Evolutionary conservation across 2,888 invertebrate species (phyloP), one percentile per base, ranked within the genome.

Genomic region (Sinotaia quadrata): DNA sequence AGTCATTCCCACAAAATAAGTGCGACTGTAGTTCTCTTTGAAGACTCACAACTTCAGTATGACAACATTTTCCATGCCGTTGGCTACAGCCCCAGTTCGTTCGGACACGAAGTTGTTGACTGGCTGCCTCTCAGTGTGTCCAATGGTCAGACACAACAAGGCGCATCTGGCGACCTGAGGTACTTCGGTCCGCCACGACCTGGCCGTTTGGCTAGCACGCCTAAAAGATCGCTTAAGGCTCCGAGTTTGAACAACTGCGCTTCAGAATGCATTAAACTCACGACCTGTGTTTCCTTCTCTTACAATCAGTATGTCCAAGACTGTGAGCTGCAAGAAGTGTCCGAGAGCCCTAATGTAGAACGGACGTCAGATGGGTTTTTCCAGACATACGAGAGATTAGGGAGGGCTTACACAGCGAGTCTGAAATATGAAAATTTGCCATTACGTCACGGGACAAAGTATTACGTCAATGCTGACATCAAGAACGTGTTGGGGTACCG

Each of bases 21-120:
- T 29, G 81, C 76, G 0, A 75, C 74, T n/a, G 74, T 81, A 2
- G 59, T 81, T 2, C 75, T 75, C 8, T 75, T 78, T 63, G 83
- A 83, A 62, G 82, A 83, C 69, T 79, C 79, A 31, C 71, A 72
- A 1, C 67, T 83, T n/a, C 58, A 67, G 7, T 68, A 70, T 8
- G 65, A 56, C 10, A 68, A 73, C n/a, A 61, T 49, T 15, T 54
- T 57, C 41, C 71, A 75, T 36, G 76, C 77, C 8, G 72, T 82
- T 21, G 81, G 81, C 0, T 77, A 68, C 66, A 76, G 75, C 57
- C 78, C 76, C 2, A 79, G 81, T 3, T 65, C 74, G 52, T 74
- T 66, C 37, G 80, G 80, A 2, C 71, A 72, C 33, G 78, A 81
- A 31, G 71, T 81, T 47, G 61, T 74, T 3, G 56, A 58, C 37